Evolutionary conservation across 2,888 invertebrate genomes (phyloP), one percentile per base, ranked within the genome.

Genomic region (Papilio protenor): DNA sequence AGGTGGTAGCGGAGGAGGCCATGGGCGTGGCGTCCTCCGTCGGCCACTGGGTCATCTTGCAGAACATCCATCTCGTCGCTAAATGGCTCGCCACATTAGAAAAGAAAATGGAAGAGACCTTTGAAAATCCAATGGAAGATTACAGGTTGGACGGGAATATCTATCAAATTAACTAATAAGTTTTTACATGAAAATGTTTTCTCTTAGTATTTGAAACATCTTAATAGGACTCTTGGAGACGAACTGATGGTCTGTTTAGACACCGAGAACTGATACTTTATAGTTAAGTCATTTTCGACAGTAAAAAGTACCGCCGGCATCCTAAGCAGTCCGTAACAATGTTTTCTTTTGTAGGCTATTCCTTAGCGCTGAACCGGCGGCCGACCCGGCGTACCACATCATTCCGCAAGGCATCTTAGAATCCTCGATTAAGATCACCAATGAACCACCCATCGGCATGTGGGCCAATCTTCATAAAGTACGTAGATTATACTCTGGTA

Each of bases 391-490:
- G 1, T 95, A 95, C 83, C 96, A 96, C 83, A 96, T 96, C n/a
- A 95, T 96, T 69, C 96, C 96, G 0, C 97, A 98, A 94, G 99
- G 99, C 27, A 97, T 99, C 84, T 91, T 99, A 49, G 98, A 99
- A 89, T 97, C 98, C 0, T 97, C 98, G 0, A 98, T 99, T 86
- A 99, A 99, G 94, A 98, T 99, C 79, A 99, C 99, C 2, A 99
- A 99, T 85, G 99, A 99, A 90, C 98, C 99, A 0, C 99, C 99
- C 0, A 98, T 97, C 12, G 99, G 99, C 49, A 98, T 99, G 97
- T 96, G 96, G 93, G 98, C 98, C 1, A 99, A 99, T 91, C 95
- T 99, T 55, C 98, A 98, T 90, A 98, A 98, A 94, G 95, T 94
- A 81, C 66, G 21, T 74, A 49, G 10, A 59, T 59, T n/a, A 33